Conservation (phyloP, 2,888 invertebrate genomes). For the Pollenia amentaria region DNA sequence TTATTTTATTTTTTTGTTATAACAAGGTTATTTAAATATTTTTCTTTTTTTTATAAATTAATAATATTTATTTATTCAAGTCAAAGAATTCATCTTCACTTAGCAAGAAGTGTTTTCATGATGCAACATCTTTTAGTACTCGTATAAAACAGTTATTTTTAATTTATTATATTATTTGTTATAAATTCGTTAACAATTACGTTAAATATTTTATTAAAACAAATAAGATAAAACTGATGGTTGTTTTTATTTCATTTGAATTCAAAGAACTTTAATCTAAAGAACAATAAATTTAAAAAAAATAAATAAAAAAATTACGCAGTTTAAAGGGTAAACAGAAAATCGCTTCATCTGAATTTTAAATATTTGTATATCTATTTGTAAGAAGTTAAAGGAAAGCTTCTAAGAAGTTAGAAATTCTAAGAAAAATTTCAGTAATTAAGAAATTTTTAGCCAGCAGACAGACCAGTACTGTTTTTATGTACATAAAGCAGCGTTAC, state of each 20-base stretch:
- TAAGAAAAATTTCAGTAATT: too few species aligned
- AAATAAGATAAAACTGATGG: constrained; percentile 48
- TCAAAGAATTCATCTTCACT: not conserved
- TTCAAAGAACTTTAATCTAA: constrained; percentile 23
- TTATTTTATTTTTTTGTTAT: not conserved
- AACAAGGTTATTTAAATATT: not conserved
- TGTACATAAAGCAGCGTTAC: too few species aligned
- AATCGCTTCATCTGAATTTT: too few species aligned
- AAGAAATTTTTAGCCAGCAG: too few species aligned
- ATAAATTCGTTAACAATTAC: constrained; percentile 60
- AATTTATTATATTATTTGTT: constrained; percentile 64
- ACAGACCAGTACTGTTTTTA: too few species aligned
- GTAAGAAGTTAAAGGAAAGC: too few species aligned
- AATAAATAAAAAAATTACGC: too few species aligned
- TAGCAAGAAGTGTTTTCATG: constrained; percentile 12
- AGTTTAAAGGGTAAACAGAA: too few species aligned
- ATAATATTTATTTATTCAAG: constrained; percentile 12
- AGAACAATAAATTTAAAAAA: not conserved
- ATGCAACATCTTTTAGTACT: not conserved
- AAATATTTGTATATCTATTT: too few species aligned
- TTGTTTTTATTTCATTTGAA: constrained; percentile 51
- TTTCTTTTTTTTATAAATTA: not conserved
- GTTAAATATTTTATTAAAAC: constrained; percentile 4
- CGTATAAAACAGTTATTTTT: constrained; percentile 18
- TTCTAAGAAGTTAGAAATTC: too few species aligned